Conservation (phyloP, 2,113 vertebrate genomes). For the Phrynosoma blainvillii region DNA sequence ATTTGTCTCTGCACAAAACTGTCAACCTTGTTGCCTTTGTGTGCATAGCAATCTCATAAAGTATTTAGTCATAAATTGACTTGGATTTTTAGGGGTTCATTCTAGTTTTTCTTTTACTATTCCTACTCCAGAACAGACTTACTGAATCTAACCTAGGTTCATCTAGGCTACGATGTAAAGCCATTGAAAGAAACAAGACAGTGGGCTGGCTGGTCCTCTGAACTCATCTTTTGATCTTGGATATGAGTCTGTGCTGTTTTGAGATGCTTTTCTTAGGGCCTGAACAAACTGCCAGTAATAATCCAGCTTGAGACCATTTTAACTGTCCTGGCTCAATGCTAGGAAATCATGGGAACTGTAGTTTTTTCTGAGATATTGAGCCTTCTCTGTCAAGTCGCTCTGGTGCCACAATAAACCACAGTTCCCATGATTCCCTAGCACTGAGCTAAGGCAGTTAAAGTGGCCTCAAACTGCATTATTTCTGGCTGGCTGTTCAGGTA, state of each 20-base stretch:
- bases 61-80: neutral
- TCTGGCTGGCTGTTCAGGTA: neutral
- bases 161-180: no score
- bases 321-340: no score
- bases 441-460: no score
- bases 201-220: neutral
- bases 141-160: neutral
- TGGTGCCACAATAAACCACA: no score
- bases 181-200: no score
- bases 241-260: conserved; percentile 12
- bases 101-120: neutral
- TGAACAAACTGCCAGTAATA: no score
- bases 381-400: no score
- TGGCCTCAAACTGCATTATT: no score
- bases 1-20: neutral
- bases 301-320: no score
- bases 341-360: no score
- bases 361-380: no score
- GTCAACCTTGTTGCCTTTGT: neutral
- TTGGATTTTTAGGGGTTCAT: neutral
- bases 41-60: neutral
- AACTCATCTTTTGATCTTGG: neutral
- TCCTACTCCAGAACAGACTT: neutral
- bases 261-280: conserved; percentile 15
- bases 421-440: no score